Evolutionary conservation across 2,113 vertebrate genomes (phyloP), one percentile per base, ranked within the genome.

Genomic region (Solea solea): DNA sequence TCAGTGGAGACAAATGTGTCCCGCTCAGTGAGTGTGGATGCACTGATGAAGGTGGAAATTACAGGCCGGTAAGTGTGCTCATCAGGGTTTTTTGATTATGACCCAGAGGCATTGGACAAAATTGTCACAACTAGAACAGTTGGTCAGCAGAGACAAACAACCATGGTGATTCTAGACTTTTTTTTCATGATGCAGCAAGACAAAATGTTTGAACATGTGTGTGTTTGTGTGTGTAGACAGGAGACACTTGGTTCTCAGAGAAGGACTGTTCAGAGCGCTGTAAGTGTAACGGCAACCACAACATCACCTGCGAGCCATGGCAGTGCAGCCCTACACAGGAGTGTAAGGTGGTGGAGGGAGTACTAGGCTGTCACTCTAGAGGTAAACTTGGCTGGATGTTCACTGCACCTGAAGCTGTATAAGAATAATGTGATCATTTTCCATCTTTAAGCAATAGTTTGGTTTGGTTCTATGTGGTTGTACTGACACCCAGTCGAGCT

Each of bases 1-100:
- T 95, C 65, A 96, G 95, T 0, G 94, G 95, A 27, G 90, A 92
- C 63, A 87, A 90, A 73, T 96, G 96, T 50, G 95, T 96, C 45
- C 89, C 93, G 0, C 65, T 90, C 46, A 87, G 64, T 46, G 76
- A 94, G 69, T 96, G 95, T 8, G 95, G 95, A 49, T 96, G 95
- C 56, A 85, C 85, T 0, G 95, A 95, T 84, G 73, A 56, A 1
- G 73, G 92, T 3, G 90, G 93, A 0, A 90, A 91, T 3, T 97
- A 95, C 72, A 81, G 91, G n/a, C 91, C 95, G 87, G 95, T 93
- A 90, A 41, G 83, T 67, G 12, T 21, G 42, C 44, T 41, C 8
- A 46, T 39, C 21, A 21, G 45, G 5, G 9, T 21, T 21, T 21
- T 21, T 21, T 21, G 21, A 21, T 21, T 21, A 21, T 21, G 21